Percentiles rank a stretch among this genome's conserved stretches.
phyloP scores from a whole-genome alignment of 2,797 vertebrate genomes.

The Hydrophis major region DNA sequence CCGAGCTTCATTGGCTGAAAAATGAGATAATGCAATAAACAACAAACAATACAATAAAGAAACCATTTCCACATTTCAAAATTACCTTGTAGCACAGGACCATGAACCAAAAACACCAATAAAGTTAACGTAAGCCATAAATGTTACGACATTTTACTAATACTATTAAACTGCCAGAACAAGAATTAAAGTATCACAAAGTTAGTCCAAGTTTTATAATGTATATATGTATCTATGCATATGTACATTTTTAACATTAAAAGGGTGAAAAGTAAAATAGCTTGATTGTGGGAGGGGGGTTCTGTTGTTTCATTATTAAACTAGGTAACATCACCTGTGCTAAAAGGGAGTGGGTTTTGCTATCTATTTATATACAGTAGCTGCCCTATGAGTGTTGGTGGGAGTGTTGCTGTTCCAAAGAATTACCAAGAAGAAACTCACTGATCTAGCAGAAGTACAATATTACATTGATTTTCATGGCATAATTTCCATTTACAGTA shows the following conservation, averaged over 20 bases:
- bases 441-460: neutral
- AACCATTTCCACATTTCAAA: neutral
- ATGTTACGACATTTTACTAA: constrained; percentile 10
- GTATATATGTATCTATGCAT: neutral
- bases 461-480: neutral
- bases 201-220: constrained; percentile 19
- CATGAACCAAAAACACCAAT: neutral
- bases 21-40: neutral
- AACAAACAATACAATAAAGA: neutral
- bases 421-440: neutral
- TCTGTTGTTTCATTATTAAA: too few relatives aligned
- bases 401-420: neutral
- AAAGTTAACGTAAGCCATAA: neutral
- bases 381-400: neutral
- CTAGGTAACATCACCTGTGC: neutral
- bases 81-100: neutral
- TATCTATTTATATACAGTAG: neutral
- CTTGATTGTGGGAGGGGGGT: too few relatives aligned
- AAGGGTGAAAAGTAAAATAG: neutral
- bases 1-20: neutral
- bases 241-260: neutral
- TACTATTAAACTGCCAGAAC: constrained; percentile 14
- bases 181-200: constrained; percentile 11
- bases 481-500: neutral
- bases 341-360: neutral